Conservation (phyloP, 2,113 vertebrate genomes). For the Petrocephalus zakoni region DNA sequence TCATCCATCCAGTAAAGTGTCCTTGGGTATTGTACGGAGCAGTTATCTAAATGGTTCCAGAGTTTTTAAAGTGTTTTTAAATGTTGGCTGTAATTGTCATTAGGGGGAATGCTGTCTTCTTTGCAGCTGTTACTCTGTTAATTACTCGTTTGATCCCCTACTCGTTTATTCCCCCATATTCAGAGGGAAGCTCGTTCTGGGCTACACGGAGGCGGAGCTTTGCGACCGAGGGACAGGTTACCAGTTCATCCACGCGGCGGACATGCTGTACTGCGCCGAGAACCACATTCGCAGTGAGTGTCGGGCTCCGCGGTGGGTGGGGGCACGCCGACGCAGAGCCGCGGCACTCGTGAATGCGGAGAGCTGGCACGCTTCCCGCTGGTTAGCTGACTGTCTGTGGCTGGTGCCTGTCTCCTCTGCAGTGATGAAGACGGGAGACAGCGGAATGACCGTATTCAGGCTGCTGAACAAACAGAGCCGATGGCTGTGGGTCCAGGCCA, state of each 20-base stretch:
- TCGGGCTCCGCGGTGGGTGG: not conserved
- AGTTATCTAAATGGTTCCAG: not conserved
- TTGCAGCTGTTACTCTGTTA: not conserved
- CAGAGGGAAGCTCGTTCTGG: conserved; percentile 74
- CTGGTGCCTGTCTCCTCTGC: conserved; percentile 20
- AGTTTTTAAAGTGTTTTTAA: not conserved
- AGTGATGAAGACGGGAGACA: conserved; percentile 86
- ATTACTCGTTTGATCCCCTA: not conserved
- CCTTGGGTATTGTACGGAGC: not conserved
- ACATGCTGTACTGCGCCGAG: conserved; percentile 82
- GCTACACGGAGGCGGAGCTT: conserved; percentile 75
- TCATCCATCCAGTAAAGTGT: too few species aligned
- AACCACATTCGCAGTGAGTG: conserved; percentile 76
- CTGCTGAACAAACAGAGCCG: conserved; percentile 71
- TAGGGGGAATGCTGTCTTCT: not conserved
- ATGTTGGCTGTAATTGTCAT: not conserved
- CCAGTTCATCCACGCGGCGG: conserved; percentile 78
- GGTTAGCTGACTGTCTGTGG: not conserved
- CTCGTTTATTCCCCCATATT: conserved; percentile 13
- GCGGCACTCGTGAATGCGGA: not conserved
- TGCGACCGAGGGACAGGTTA: conserved; percentile 72
- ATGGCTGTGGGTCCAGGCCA: conserved; percentile 78
- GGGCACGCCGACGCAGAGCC: not conserved
- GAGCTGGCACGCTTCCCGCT: not conserved
- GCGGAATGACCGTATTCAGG: conserved; percentile 75